phyloP scores from a whole-genome alignment of 2,113 vertebrate genomes.

The Macaca nemestrina region DNA sequence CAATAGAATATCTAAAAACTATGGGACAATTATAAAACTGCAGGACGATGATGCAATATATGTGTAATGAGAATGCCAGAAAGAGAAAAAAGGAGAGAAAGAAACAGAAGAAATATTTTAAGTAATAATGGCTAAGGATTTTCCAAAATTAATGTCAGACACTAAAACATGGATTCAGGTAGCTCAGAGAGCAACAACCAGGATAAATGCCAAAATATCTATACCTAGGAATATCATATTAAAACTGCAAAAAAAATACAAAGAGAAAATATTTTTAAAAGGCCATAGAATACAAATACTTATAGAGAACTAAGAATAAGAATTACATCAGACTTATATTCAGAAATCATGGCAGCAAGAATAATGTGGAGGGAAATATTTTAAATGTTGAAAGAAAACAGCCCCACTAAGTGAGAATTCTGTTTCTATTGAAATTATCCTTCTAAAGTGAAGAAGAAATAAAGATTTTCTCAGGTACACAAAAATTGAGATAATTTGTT shows the following conservation, averaged over 20 bases:
- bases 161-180: background rate
- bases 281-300: background rate
- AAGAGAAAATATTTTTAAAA: background rate
- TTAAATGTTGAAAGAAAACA: background rate
- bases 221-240: background rate
- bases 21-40: background rate
- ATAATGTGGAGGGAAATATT: background rate
- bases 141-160: background rate
- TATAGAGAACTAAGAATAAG: background rate
- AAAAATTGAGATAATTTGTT: background rate
- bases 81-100: background rate
- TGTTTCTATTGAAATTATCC: background rate
- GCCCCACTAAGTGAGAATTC: background rate
- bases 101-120: background rate
- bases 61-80: background rate
- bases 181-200: background rate
- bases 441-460: background rate
- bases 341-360: background rate
- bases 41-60: background rate
- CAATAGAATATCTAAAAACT: background rate
- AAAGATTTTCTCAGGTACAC: background rate
- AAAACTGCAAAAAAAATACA: background rate
- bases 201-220: background rate
- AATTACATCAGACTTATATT: background rate
- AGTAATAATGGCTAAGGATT: background rate